Base-by-base conservation (phyloP, 2,888 invertebrate genomes). In the Drosophila kuntzei region DNA sequence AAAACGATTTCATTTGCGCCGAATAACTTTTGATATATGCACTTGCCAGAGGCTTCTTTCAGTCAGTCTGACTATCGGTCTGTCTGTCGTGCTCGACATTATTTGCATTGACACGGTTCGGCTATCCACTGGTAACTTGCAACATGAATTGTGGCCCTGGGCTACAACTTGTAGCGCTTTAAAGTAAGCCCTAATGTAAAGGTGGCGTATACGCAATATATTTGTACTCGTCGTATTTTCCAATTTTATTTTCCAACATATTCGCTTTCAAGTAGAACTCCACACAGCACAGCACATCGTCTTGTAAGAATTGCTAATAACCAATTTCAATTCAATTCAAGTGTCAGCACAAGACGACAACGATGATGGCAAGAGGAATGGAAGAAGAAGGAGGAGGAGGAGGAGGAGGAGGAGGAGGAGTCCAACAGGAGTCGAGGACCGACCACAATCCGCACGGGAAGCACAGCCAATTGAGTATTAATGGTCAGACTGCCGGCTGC, bases 391-490 rank as follows among this genome's bases (percentile, higher is more conserved):
- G 7, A 2, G 25, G 46, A 7, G 1, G 25, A n/a, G 2, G 12
- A 18, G 34, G 8, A 8, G 8, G 27, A 6, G 5, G 22, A 22
- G 22, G 5, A 22, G 14, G 20, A 14, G 2, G 2, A 46, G 22
- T n/a, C 57, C 37, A 41, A 51, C 47, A 16, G 36, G 55, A 43
- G 25, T 44, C 46, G 54, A 16, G 41, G 62, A 49, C 6, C 76
- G 59, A 75, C 86, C 82, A 85, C 82, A 82, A 80, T 74, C 85
- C 86, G 76, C 87, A 84, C 85, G 89, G 89, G 89, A 86, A 89
- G 89, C 85, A 86, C 89, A 86, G 87, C 85, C 86, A 86, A 86
- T 86, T 86, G 86, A 89, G 86, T 86, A 86, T 86, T 86, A 86
- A 89, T 86, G 89, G 89, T 89, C 86, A 89, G 81, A 76, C 73